Percentiles rank a stretch among this genome's conserved stretches.
These are phyloP conservation scores for Aeoliscus strigatus DNA, from an alignment of 2,797 vertebrate species.

Conservation along the genomic window DNA sequence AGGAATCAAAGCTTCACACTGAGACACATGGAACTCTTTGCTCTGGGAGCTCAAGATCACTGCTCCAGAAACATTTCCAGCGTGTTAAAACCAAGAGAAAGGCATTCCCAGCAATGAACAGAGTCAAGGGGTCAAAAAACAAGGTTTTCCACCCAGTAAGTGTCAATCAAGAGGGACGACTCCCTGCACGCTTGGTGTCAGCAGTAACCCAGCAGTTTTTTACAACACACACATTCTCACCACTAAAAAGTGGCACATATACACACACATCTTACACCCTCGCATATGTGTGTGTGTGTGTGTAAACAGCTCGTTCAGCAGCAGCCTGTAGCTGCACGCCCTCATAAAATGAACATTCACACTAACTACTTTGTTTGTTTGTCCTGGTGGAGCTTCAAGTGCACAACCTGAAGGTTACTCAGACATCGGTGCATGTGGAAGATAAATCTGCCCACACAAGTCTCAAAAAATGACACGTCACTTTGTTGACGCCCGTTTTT, in stretches of 20 bases:
- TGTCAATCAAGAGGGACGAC: slow-evolving; percentile 31
- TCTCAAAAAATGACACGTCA: slow-evolving; percentile 32
- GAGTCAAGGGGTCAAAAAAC: slow-evolving; percentile 31
- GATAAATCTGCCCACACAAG: slow-evolving; percentile 44
- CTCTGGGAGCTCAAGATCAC: slow-evolving; percentile 4
- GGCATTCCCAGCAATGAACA: slow-evolving; percentile 18
- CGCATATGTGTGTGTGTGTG: too few relatives aligned
- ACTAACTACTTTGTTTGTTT: too few relatives aligned
- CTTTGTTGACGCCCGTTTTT: slow-evolving; percentile 10
- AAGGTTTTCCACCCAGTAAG: slow-evolving; percentile 35
- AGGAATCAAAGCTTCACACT: slow-evolving; percentile 6
- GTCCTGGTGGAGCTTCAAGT: slow-evolving; percentile 31
- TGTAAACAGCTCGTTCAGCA: not conserved
- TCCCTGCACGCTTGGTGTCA: slow-evolving; percentile 21
- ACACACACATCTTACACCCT: slow-evolving; percentile 17
- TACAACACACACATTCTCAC: slow-evolving; percentile 15
- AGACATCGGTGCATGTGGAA: slow-evolving; percentile 13
- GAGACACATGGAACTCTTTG: not conserved
- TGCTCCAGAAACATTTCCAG: slow-evolving; percentile 23
- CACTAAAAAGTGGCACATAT: slow-evolving; percentile 32
- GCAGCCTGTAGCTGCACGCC: slow-evolving; percentile 29
- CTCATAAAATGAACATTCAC: slow-evolving; percentile 7
- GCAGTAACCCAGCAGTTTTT: slow-evolving; percentile 17
- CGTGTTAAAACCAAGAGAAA: slow-evolving; percentile 22
- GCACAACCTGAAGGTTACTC: slow-evolving; percentile 9